Evolutionary conservation across 2,888 invertebrate genomes (phyloP), one percentile per base, ranked within the genome.

Genomic region (Diachrysia chrysitis): DNA sequence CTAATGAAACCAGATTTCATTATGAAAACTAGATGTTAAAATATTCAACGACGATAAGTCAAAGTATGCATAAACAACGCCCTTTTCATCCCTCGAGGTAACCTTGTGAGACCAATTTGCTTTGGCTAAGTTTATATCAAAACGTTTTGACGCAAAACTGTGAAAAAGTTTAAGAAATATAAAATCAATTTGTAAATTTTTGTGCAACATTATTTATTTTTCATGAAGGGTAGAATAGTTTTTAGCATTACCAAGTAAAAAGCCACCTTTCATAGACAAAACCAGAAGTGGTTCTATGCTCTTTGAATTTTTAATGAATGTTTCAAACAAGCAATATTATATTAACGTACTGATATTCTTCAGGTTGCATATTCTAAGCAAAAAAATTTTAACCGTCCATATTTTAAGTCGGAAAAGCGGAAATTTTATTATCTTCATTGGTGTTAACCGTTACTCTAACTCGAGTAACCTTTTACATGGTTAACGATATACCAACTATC

Each of bases 61-160:
- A 77, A 70, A 78, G 63, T 74, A 83, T 81, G 72, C 83, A 85
- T 85, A 84, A 83, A 78, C 73, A 81, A 82, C 69, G 69, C 71
- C 71, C 75, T 73, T 82, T 81, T 72, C 71, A 76, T 73, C 78
- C 74, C 73, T 76, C 75, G 57, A 67, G 55, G 74, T 66, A 70
- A 77, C 79, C 83, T 83, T 83, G 79, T 66, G 19, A 69, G 56
- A 66, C 73, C 58, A 66, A 73, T 69, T 79, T 71, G 57, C 62
- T 70, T 73, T 56, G 32, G 55, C 57, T 25, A 60, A 72, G 60
- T 77, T 79, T 71, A 75, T 83, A 82, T 79, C 71, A 83, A 76
- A 76, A 29, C 73, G 53, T 68, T 81, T 78, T 67, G 53, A 37
- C 42, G 32, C 19, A 17, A 59, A 21, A 37, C 37, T 37, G 16